Evolutionary conservation across 2,888 invertebrate genomes (phyloP).

Genomic region (Apodemia hepburni): DNA sequence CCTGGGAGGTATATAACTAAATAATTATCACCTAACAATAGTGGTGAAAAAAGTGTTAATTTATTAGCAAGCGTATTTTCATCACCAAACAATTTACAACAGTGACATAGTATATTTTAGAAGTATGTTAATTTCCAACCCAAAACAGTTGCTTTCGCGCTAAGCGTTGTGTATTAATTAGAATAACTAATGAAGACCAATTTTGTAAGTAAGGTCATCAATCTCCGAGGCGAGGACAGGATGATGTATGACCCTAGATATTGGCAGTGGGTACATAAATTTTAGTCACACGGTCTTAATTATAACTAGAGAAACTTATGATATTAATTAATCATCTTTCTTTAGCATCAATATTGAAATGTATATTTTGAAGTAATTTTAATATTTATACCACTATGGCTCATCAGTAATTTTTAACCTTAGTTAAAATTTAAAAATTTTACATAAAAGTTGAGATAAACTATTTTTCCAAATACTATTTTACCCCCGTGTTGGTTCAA

Average conservation of each 20-base stretch:
- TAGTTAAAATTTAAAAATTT: too few relatives aligned
- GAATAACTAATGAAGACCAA: slow-evolving; percentile 34
- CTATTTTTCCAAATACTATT: too few relatives aligned
- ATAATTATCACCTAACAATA: not conserved
- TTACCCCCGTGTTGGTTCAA: too few relatives aligned
- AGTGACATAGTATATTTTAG: slow-evolving; percentile 24
- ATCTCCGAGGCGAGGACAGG: slow-evolving; percentile 29
- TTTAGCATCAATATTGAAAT: not conserved
- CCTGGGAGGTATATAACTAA: not conserved
- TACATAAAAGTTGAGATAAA: too few relatives aligned
- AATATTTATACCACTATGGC: not conserved
- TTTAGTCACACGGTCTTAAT: slow-evolving; percentile 27
- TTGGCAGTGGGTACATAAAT: slow-evolving; percentile 30
- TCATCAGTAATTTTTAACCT: not conserved
- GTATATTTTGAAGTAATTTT: not conserved
- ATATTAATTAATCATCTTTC: slow-evolving; percentile 1
- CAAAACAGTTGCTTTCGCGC: slow-evolving; percentile 19
- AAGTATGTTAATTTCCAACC: not conserved
- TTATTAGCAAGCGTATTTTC: not conserved
- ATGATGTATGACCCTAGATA: slow-evolving; percentile 32
- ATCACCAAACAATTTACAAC: not conserved
- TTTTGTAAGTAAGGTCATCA: slow-evolving; percentile 33
- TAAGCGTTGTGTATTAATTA: slow-evolving; percentile 29
- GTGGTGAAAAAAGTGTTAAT: not conserved
- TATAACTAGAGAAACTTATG: slow-evolving; percentile 20